A percentile compares a stretch with the other conserved stretches of the same genome.
Conservation (phyloP, 2,888 invertebrate species). For the Erebia palarica region DNA sequence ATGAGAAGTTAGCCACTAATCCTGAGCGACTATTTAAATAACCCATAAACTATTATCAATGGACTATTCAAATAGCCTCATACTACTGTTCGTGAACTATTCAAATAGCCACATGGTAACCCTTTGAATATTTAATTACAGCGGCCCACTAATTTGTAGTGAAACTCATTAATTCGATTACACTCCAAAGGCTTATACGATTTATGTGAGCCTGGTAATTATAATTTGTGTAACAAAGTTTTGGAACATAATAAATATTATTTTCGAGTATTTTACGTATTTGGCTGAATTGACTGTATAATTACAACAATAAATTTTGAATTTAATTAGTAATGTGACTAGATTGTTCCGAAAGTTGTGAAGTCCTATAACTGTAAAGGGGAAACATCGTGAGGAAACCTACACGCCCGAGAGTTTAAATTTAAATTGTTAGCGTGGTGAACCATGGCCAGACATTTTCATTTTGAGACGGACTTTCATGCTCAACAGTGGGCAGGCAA, state of each 20-base stretch:
- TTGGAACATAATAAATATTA: neutral
- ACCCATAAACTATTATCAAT: slow-evolving; percentile 1
- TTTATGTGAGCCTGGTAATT: slow-evolving; percentile 12
- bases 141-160: slow-evolving; percentile 30
- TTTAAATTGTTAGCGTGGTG: too few relatives aligned
- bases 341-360: too few relatives aligned
- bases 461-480: too few relatives aligned
- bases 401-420: too few relatives aligned
- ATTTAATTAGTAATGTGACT: too few relatives aligned
- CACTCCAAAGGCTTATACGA: slow-evolving; percentile 26
- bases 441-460: too few relatives aligned
- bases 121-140: slow-evolving; percentile 38
- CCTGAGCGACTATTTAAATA: slow-evolving; percentile 16
- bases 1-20: slow-evolving; percentile 11
- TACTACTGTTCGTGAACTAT: slow-evolving; percentile 5
- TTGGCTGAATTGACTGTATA: neutral
- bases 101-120: slow-evolving; percentile 17
- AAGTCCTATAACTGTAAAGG: too few relatives aligned
- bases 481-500: too few relatives aligned
- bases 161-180: slow-evolving; percentile 33
- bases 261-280: neutral
- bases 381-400: too few relatives aligned
- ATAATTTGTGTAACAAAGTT: slow-evolving; percentile 8
- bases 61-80: slow-evolving; percentile 19
- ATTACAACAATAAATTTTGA: too few relatives aligned